A percentile compares a stretch with the other conserved stretches of the same genome.
Evolutionary conservation across 2,113 vertebrate species (phyloP).

Genomic region (Accipiter cooperii): DNA sequence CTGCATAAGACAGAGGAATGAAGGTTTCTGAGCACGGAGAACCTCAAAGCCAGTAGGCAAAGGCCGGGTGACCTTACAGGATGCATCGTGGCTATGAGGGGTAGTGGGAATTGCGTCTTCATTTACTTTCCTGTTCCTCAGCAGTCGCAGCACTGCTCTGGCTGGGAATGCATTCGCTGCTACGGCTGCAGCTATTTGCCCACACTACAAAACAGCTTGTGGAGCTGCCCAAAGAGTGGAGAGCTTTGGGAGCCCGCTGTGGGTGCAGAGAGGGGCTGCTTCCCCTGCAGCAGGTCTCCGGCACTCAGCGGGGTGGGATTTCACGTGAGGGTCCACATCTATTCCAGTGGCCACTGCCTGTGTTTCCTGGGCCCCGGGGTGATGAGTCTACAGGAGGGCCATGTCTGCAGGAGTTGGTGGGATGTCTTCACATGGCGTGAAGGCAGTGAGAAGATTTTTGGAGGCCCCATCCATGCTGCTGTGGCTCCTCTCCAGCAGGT

Average conservation of each 20-base stretch:
- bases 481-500: neutral
- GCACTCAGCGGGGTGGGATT: fast-evolving
- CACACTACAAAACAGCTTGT: neutral
- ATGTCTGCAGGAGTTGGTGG: fast-evolving
- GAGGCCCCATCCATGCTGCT: neutral
- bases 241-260: fast-evolving
- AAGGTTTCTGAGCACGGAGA: neutral
- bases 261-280: neutral
- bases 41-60: neutral
- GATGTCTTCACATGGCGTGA: fast-evolving
- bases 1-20: neutral
- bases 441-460: neutral
- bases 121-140: neutral
- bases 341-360: neutral
- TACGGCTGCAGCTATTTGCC: neutral
- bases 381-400: no score
- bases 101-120: fast-evolving
- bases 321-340: neutral
- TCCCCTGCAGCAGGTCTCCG: neutral
- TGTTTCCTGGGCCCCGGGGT: neutral
- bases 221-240: neutral
- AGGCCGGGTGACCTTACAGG: neutral
- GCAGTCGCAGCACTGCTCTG: neutral
- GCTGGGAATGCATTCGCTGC: neutral
- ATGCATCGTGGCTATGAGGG: fast-evolving